These are phyloP conservation scores for Eira barbara DNA, from an alignment of 2,113 vertebrate genomes.

Conservation along the genomic window DNA sequence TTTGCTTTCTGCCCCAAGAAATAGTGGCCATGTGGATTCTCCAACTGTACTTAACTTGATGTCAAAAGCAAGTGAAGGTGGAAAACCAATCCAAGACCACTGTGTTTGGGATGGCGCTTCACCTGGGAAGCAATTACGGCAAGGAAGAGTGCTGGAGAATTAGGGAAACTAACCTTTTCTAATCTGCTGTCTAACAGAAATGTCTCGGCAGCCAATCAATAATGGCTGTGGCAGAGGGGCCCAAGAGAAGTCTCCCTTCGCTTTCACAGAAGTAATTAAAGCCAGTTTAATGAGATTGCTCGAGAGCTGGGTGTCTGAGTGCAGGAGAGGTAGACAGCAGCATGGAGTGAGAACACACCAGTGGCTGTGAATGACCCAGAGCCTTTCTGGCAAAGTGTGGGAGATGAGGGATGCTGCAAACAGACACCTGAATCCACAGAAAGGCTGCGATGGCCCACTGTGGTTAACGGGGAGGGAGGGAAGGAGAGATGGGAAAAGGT, in stretches of 20 bases:
- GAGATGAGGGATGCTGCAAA: background rate
- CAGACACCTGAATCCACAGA: background rate
- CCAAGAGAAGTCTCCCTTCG: background rate
- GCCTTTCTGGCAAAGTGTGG: background rate
- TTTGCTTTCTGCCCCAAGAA: background rate
- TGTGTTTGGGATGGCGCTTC: constrained; percentile 20
- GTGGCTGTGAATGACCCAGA: background rate
- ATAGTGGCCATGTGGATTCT: background rate
- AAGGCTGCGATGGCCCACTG: background rate
- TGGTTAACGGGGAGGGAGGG: background rate
- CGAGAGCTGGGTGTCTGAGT: background rate
- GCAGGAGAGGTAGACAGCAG: background rate
- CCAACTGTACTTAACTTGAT: background rate
- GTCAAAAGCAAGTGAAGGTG: background rate
- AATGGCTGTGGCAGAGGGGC: background rate
- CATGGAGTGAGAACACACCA: fast-evolving
- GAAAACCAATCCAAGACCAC: background rate
- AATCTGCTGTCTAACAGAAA: constrained; percentile 63
- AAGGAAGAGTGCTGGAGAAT: constrained; percentile 64
- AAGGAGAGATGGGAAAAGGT: background rate
- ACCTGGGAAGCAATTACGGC: constrained; percentile 73
- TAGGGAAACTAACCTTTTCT: constrained; percentile 69
- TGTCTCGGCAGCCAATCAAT: constrained; percentile 68
- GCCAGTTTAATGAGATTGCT: constrained; percentile 67
- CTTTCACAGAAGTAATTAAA: constrained; percentile 71